phyloP scores from a whole-genome alignment of 92 coral and sea anemone species.

The Epizoanthus fatuus region DNA sequence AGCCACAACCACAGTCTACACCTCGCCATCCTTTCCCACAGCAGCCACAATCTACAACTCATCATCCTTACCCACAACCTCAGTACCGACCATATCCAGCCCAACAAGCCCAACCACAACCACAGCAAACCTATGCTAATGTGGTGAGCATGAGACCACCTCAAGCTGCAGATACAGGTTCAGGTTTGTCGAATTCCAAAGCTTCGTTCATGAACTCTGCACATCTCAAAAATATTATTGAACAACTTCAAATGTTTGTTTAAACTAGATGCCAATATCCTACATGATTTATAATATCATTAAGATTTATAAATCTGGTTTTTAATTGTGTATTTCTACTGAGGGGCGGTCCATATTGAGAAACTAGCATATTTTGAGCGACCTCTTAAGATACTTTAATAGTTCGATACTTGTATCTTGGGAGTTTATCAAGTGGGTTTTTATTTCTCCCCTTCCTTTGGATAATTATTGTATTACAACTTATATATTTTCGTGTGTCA shows the following conservation, averaged over 20 bases:
- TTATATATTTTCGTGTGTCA: neutral
- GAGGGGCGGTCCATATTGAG: too few species aligned
- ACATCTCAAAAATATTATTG: conserved; percentile 8
- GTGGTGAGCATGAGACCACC: neutral
- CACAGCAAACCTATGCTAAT: neutral
- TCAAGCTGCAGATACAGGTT: conserved; percentile 5
- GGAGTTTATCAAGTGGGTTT: neutral
- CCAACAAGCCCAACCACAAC: neutral
- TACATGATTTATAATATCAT: too few species aligned
- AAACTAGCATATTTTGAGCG: neutral
- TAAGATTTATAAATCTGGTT: too few species aligned
- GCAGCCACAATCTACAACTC: neutral
- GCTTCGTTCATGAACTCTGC: neutral
- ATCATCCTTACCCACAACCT: neutral
- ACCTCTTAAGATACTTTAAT: neutral
- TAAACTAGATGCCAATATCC: neutral
- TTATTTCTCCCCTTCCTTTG: neutral
- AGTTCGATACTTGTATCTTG: neutral
- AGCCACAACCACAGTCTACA: neutral
- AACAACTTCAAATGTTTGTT: conserved; percentile 36
- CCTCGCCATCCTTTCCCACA: neutral
- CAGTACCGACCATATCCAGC: neutral
- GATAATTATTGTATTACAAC: neutral
- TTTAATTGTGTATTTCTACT: too few species aligned
- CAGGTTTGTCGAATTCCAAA: neutral